Conservation (phyloP, 2,797 vertebrate species). For the Spea hammondii region DNA sequence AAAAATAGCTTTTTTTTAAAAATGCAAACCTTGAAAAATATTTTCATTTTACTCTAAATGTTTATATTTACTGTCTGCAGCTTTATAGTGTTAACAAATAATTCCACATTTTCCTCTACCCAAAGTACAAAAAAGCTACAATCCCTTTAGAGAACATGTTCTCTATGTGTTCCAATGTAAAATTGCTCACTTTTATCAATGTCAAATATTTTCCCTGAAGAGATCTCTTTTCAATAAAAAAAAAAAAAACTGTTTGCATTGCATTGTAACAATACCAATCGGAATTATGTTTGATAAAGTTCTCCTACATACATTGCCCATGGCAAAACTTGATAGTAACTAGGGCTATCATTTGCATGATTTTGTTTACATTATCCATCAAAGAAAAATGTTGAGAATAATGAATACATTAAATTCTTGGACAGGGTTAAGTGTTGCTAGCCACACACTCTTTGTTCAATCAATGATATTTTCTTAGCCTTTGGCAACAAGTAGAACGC, state of each 20-base stretch:
- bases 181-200: slow-evolving; percentile 52
- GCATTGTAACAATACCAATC: slow-evolving; percentile 22
- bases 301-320: slow-evolving; percentile 19
- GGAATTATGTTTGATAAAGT: slow-evolving; percentile 19
- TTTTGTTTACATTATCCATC: slow-evolving; percentile 45
- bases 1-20: too few relatives aligned
- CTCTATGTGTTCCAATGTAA: slow-evolving; percentile 39
- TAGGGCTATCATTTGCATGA: slow-evolving; percentile 49
- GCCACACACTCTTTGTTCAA: not conserved
- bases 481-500: not conserved
- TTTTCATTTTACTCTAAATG: not conserved
- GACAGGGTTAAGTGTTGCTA: slow-evolving; percentile 30
- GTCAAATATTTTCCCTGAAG: slow-evolving; percentile 49
- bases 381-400: slow-evolving; percentile 28
- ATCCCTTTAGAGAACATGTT: slow-evolving; percentile 37
- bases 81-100: slow-evolving; percentile 19
- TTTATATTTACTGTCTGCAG: slow-evolving; percentile 2
- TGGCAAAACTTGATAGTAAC: slow-evolving; percentile 43
- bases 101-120: slow-evolving; percentile 18
- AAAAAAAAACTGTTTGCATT: slow-evolving; percentile 24
- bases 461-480: not conserved
- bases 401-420: slow-evolving; percentile 28
- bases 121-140: slow-evolving; percentile 28
- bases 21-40: not conserved
- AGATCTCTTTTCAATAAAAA: slow-evolving; percentile 43